Percentiles rank a stretch among this genome's conserved stretches.
These are phyloP conservation scores for Pantelozetes paolii DNA, from an alignment of 2,888 invertebrate genomes.

Conservation along the genomic window DNA sequence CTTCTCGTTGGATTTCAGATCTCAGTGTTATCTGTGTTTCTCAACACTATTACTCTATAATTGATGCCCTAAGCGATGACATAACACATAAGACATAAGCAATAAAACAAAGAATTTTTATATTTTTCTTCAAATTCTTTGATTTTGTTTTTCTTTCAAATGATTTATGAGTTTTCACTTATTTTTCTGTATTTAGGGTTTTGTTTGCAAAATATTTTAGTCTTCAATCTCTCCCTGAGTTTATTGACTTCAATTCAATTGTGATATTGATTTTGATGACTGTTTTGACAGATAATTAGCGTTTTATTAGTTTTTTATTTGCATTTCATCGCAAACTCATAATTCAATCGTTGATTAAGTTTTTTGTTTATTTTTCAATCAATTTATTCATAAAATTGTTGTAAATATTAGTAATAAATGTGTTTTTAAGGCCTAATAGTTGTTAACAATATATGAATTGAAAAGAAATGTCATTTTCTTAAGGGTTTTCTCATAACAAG, in stretches of 20 bases:
- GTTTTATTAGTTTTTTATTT: too few species aligned
- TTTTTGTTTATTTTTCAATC: too few species aligned
- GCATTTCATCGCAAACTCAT: too few species aligned
- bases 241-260: neutral
- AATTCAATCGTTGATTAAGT: too few species aligned
- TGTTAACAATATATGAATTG: too few species aligned
- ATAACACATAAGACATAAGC: slow-evolving; percentile 28
- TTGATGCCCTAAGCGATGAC: slow-evolving; percentile 4
- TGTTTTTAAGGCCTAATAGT: too few species aligned
- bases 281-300: too few species aligned
- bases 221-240: neutral
- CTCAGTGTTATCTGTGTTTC: neutral
- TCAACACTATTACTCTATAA: neutral
- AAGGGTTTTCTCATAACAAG: neutral
- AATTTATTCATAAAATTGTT: too few species aligned
- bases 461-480: too few species aligned
- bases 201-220: neutral
- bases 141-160: neutral
- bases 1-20: neutral
- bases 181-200: neutral
- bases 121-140: neutral
- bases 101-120: slow-evolving; percentile 22
- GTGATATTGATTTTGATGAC: neutral
- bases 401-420: too few species aligned
- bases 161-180: slow-evolving; percentile 2